These are phyloP conservation scores for Tetragonula clypearis DNA, from an alignment of 1,140 invertebrate species.

Conservation along the genomic window DNA sequence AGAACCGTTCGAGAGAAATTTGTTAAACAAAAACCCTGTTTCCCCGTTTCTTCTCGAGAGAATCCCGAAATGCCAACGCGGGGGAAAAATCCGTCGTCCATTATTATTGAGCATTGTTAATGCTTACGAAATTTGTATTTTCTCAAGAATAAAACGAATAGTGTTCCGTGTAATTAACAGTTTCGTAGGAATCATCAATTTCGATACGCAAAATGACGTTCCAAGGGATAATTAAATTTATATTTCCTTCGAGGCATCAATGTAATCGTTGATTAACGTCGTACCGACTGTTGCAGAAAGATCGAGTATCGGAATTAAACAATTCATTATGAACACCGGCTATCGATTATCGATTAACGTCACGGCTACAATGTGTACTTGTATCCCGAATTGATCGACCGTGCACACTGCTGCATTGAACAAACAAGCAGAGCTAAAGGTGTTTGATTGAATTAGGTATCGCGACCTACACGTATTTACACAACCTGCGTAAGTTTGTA, in stretches of 20 bases:
- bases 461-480: background rate
- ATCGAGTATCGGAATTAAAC: slow-evolving; percentile 15
- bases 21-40: background rate
- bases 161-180: no score
- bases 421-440: slow-evolving; percentile 29
- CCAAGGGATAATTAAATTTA: background rate
- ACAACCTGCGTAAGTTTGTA: background rate
- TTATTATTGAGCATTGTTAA: background rate
- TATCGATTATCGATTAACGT: slow-evolving; percentile 43
- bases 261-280: background rate
- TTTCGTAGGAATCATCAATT: background rate
- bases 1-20: no score
- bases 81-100: background rate
- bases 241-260: background rate
- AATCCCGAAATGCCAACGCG: background rate
- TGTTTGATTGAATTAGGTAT: slow-evolving; percentile 40
- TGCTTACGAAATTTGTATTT: no score
- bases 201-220: background rate
- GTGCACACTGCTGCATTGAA: slow-evolving; percentile 1
- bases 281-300: background rate
- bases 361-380: slow-evolving; percentile 28
- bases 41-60: background rate
- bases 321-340: slow-evolving; percentile 29
- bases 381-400: slow-evolving; percentile 30
- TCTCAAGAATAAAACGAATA: background rate